Percentiles rank a stretch among this genome's conserved stretches.
These are phyloP conservation scores for Meganola albula DNA, from an alignment of 2,888 invertebrate genomes.

Conservation along the genomic window DNA sequence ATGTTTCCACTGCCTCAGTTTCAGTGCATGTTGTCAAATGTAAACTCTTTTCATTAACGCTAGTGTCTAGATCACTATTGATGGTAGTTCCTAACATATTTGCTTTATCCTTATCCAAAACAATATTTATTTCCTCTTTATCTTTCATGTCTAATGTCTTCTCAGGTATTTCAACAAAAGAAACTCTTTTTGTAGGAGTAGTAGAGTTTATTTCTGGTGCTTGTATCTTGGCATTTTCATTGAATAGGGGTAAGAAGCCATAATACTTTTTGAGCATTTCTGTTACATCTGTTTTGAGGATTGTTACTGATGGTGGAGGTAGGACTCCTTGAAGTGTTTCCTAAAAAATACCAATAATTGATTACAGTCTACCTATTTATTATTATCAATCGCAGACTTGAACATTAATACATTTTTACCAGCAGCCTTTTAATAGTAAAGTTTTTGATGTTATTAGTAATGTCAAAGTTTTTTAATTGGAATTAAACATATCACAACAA, in stretches of 20 bases:
- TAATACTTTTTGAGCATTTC: conserved; percentile 81
- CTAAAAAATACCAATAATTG: too few relatives aligned
- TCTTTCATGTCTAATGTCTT: conserved; percentile 17
- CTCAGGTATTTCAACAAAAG: conserved; percentile 58
- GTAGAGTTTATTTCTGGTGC: conserved; percentile 43
- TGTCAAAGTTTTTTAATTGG: too few relatives aligned
- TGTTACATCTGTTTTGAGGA: conserved; percentile 80
- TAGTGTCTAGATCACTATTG: conserved; percentile 43
- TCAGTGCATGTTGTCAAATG: conserved; percentile 52
- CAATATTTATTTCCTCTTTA: conserved; percentile 18
- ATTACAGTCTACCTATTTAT: too few relatives aligned
- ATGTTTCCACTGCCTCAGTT: conserved; percentile 49
- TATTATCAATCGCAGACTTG: too few relatives aligned
- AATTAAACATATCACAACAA: too few relatives aligned
- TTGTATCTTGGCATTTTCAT: conserved; percentile 45
- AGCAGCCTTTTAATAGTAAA: too few relatives aligned
- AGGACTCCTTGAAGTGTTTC: conserved; percentile 82
- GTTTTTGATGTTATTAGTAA: too few relatives aligned
- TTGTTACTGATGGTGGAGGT: conserved; percentile 86
- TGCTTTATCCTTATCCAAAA: conserved; percentile 12
- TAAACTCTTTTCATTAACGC: conserved; percentile 47
- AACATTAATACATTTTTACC: too few relatives aligned
- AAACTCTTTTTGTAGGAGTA: conserved; percentile 62
- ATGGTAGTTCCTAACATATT: conserved; percentile 24
- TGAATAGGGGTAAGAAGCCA: conserved; percentile 70